phyloP scores from a whole-genome alignment of 2,888 invertebrate genomes.

The Buathra laborator region DNA sequence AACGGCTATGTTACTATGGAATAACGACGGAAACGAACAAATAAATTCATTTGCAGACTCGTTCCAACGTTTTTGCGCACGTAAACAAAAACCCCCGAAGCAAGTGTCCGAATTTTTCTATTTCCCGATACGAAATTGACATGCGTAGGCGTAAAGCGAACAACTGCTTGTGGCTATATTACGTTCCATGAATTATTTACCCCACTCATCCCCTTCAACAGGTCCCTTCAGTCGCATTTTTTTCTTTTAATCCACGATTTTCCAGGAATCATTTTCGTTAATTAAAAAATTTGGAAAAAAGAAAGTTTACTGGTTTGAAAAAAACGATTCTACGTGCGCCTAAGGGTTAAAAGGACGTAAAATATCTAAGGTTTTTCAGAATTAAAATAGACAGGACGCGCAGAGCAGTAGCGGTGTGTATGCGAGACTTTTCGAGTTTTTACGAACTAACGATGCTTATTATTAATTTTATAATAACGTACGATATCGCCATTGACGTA shows the following conservation, averaged over 20 bases:
- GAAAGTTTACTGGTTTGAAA: not conserved
- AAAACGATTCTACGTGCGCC: not conserved
- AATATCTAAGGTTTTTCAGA: not conserved
- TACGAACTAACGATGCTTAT: not conserved
- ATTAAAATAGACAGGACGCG: not conserved
- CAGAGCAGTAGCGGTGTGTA: not conserved
- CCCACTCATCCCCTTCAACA: not conserved
- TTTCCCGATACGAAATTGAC: no score
- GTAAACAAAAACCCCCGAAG: no score
- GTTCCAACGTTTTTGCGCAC: no score
- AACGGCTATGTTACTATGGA: no score
- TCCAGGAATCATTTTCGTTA: not conserved
- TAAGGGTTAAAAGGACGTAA: not conserved
- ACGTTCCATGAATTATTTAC: not conserved
- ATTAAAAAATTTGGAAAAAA: not conserved
- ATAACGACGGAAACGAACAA: no score
- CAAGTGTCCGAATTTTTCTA: no score
- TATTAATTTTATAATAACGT: slow-evolving; percentile 4
- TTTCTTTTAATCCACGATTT: not conserved
- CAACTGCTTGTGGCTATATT: no score
- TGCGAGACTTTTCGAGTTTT: not conserved
- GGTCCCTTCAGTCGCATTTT: not conserved
- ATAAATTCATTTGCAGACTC: no score
- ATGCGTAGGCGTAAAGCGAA: no score
- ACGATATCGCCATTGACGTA: not conserved